These are phyloP conservation scores for Coenonympha arcania DNA, from an alignment of 2,888 invertebrate species.

Conservation along the genomic window DNA sequence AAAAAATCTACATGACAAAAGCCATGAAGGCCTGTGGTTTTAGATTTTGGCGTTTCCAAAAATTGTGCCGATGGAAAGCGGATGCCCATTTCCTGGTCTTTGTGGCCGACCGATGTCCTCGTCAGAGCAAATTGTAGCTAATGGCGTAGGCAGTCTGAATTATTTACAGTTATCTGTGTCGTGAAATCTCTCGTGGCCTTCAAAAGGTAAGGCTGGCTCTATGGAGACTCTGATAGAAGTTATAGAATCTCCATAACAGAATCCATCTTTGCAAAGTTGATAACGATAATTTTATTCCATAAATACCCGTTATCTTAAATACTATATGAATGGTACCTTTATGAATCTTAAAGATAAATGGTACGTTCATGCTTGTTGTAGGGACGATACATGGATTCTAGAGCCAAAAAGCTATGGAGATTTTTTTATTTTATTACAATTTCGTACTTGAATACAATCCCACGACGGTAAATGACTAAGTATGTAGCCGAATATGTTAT, in stretches of 20 bases:
- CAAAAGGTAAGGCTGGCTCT: not conserved
- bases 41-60: slow-evolving; percentile 71
- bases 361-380: too few relatives aligned
- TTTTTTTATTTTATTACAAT: too few relatives aligned
- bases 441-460: too few relatives aligned
- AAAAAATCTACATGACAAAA: slow-evolving; percentile 68
- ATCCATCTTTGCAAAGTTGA: not conserved
- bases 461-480: too few relatives aligned
- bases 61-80: slow-evolving; percentile 64
- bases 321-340: too few relatives aligned
- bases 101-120: slow-evolving; percentile 68
- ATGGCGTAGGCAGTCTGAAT: slow-evolving; percentile 50
- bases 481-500: too few relatives aligned
- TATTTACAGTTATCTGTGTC: slow-evolving; percentile 63
- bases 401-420: too few relatives aligned
- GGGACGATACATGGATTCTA: too few relatives aligned
- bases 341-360: too few relatives aligned
- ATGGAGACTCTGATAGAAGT: not conserved
- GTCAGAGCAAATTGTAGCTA: slow-evolving; percentile 44
- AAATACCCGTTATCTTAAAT: too few relatives aligned
- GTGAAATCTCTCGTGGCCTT: slow-evolving; percentile 42
- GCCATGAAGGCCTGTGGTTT: slow-evolving; percentile 51
- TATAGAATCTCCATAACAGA: not conserved
- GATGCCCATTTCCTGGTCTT: slow-evolving; percentile 58
- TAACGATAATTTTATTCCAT: not conserved